phyloP scores from a whole-genome alignment of 2,888 invertebrate species.

The Chromoteleia sp. region DNA sequence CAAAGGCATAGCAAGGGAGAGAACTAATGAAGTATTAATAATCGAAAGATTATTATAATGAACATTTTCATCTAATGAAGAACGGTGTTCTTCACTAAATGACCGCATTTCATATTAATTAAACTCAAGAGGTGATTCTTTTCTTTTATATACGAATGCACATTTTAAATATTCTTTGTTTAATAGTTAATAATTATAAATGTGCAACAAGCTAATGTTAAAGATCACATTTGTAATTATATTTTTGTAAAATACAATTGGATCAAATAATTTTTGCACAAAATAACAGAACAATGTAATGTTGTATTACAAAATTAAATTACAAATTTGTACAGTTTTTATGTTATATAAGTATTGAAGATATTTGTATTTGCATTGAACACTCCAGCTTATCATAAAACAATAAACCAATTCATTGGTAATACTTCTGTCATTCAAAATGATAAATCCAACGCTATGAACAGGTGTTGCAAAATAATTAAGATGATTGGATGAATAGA shows the following conservation, averaged over 20 bases:
- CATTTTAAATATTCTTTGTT: too few species aligned
- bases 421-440: slow-evolving; percentile 2
- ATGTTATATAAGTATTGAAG: background rate
- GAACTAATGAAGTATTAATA: slow-evolving; percentile 3
- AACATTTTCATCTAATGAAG: background rate
- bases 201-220: too few species aligned
- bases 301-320: background rate
- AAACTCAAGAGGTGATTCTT: too few species aligned
- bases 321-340: too few species aligned
- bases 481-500: slow-evolving; percentile 29
- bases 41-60: background rate
- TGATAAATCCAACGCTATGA: slow-evolving; percentile 14
- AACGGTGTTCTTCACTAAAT: too few species aligned
- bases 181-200: too few species aligned
- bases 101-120: too few species aligned
- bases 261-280: too few species aligned
- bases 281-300: too few species aligned
- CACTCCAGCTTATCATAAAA: background rate
- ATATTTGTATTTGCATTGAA: background rate
- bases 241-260: too few species aligned
- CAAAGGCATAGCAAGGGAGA: background rate
- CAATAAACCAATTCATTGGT: background rate
- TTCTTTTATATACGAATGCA: too few species aligned
- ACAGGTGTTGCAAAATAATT: slow-evolving; percentile 30
- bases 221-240: too few species aligned